Evolutionary conservation across 2,113 vertebrate species (phyloP), one percentile per base, ranked within the genome.

Genomic region (Hippocampus zosterae): DNA sequence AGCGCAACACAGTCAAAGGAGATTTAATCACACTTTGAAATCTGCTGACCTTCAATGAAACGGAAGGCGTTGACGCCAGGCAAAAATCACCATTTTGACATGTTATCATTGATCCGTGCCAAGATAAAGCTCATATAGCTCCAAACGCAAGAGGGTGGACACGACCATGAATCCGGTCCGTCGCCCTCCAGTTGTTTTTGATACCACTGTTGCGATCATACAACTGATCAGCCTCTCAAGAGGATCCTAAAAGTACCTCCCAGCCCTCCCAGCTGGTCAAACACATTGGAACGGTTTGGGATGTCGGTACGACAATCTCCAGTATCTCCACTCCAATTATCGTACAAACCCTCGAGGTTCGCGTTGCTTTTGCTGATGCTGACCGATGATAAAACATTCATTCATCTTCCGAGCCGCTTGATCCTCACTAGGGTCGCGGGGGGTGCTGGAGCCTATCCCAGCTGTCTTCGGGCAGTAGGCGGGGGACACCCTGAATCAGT

Each of bases 271-370:
- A 79, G 64, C 65, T 60, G 69, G 85, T 74, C 71, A 77, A 90
- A 86, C 81, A 88, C 72, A 83, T 87, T 84, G 83, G 78, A 83
- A 70, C 72, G 72, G 79, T 86, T 78, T 86, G 46, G 15, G 15
- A 48, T 48, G 13, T 48, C 46, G 15, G 46, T 16, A 16, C 13
- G 46, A 48, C 15, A 48, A 48, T 16, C 46, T 18, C 46, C 46
- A 16, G 46, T 18, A 18, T 48, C 46, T 48, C 15, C 16, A 16
- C 46, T 18, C 46, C 46, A 82, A 87, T 75, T 71, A 80, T 72
- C 33, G 55, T 68, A 62, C 81, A 37, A 50, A 79, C 83, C 81
- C 12, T 46, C 15, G 16, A 48, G 16, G 15, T 48, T 18, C 16
- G 13, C 16, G 1, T 15, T 18, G 46, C 46, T 37, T 48, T 48